Base-by-base conservation (phyloP, 2,113 vertebrate genomes). In the Bambusicola thoracicus region DNA sequence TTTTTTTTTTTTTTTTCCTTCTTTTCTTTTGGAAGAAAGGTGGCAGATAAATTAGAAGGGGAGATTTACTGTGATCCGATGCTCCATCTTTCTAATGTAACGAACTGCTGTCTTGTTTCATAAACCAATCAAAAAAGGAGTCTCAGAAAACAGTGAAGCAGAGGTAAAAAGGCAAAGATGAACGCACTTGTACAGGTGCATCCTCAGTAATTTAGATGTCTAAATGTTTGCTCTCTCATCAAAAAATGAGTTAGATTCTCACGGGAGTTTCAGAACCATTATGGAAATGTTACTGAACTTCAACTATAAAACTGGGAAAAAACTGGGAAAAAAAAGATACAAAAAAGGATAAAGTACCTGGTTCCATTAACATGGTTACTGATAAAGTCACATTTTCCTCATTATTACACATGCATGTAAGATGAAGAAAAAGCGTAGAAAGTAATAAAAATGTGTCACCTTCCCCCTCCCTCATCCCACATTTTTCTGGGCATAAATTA, bases 311-410 rank as follows among this genome's bases (percentile, higher is more conserved):
- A 97, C 95, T 96, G 92, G 95, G 18, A 44, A 48, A 97, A 97
- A 97, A 97, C 95, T 96, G 92, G 95, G 18, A 44, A 48, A 97
- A 87, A 97, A 96, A 97, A 96, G 93, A 97, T 95, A 97, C 87
- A 96, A 97, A 92, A 53, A 96, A 96, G 81, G 92, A 95, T 95
- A 91, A 96, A 97, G 96, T 97, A 98, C 93, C 96, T 95, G 96
- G 94, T 95, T 97, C 95, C 97, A 97, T 97, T 97, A 98, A 97
- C 97, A 93, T 97, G 96, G 95, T 97, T 97, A 97, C 96, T 96
- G 97, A 96, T 97, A 97, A 97, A 98, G 95, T 97, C 96, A 97
- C 97, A 29, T 96, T 97, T 95, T 97, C 94, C 95, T 97, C 96
- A 93, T 97, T 91, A 94, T 97, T 97, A 97, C 93, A 97, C 97